Evolutionary conservation across 2,797 vertebrate species (phyloP), one percentile per base, ranked within the genome.

Genomic region (Toxotes lorentzi): DNA sequence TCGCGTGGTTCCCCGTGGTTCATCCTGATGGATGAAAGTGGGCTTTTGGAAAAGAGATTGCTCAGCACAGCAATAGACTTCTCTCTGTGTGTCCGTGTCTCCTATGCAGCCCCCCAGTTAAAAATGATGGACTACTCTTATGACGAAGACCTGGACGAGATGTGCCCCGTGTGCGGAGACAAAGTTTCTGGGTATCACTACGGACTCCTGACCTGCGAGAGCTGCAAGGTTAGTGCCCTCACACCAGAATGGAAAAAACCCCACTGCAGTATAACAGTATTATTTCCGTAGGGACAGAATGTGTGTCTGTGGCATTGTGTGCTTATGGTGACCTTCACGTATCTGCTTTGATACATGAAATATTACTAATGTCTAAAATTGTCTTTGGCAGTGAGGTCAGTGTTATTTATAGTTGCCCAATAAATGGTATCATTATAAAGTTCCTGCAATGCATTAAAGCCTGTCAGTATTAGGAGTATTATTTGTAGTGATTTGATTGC

Each of bases 41-140:
- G 41, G 74, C 57, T 76, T 89, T 81, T 57, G 73, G 51, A 34
- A 76, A 65, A 73, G 30, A 79, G 63, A 81, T 81, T 81, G 63
- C 64, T 72, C 68, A 70, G 69, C 62, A 69, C 69, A 87, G 78
- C 76, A 86, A 89, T 54, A 84, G 77, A 84, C 77, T 68, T 51
- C 43, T 83, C 69, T 79, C 54, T 47, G 35, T 80, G 76, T 85
- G 48, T 83, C 59, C 51, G 73, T 86, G 65, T 87, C 60, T 68
- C 71, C 47, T 70, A 89, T 88, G 59, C 93, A 99, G 98, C 96
- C 72, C 96, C 95, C 90, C 98, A 97, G 91, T 96, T 98, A 96
- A 99, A 99, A 96, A 99, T 99, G 98, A 99, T 99, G 97, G 98
- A 98, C 96, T 99, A 99, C 91, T 97, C 98, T 59, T 99, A 99